Evolutionary conservation across 2,113 vertebrate genomes (phyloP).

Genomic region (Oophaga pumilio): DNA sequence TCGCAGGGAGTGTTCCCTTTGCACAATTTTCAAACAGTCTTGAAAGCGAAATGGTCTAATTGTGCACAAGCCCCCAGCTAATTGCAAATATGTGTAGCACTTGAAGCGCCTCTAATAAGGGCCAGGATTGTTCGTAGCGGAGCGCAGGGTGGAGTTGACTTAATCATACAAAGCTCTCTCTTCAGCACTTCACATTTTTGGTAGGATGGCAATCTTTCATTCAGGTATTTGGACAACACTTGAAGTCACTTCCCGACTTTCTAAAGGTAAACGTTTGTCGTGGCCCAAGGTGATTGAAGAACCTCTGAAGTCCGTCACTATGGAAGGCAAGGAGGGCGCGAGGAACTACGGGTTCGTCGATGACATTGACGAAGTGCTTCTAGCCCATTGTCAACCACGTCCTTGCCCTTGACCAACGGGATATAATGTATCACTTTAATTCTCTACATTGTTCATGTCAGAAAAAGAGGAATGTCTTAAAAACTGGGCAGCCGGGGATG

Average conservation of each 20-base stretch:
- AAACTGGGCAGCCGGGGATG: background rate
- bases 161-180: slow-evolving; percentile 25
- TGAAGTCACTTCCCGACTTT: slow-evolving; percentile 53
- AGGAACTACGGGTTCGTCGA: background rate
- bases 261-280: slow-evolving; percentile 51
- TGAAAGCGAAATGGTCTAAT: slow-evolving; percentile 32
- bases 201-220: slow-evolving; percentile 54
- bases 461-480: background rate
- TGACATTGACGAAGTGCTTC: background rate
- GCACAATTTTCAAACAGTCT: slow-evolving; percentile 51
- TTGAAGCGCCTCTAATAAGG: slow-evolving; percentile 31
- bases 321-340: background rate
- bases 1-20: slow-evolving; percentile 43
- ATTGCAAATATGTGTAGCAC: slow-evolving; percentile 54
- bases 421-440: slow-evolving; percentile 8
- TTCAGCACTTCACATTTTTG: slow-evolving; percentile 56
- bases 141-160: slow-evolving; percentile 18
- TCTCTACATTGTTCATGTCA: background rate
- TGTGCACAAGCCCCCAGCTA: slow-evolving; percentile 24
- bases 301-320: slow-evolving; percentile 31
- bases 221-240: slow-evolving; percentile 56
- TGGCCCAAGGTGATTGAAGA: slow-evolving; percentile 47
- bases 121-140: slow-evolving; percentile 14
- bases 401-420: background rate
- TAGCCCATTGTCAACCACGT: background rate